These are phyloP conservation scores for Telenomus remus DNA, from an alignment of 1,140 invertebrate species.

Conservation along the genomic window DNA sequence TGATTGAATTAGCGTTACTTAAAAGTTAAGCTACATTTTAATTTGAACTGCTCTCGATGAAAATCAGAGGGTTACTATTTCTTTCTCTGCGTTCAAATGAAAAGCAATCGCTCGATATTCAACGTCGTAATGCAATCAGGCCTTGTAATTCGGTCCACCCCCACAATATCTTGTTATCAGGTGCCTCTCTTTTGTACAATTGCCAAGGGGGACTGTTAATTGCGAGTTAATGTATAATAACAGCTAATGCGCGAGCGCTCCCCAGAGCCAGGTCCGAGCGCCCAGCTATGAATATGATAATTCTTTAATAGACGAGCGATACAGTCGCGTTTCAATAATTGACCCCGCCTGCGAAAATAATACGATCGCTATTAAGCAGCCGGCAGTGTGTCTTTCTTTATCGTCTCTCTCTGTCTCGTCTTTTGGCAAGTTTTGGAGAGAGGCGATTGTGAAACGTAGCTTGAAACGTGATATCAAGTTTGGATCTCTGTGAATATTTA, in stretches of 20 bases:
- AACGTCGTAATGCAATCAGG: constrained; percentile 31
- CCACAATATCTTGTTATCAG: constrained; percentile 28
- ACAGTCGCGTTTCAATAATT: too few relatives aligned
- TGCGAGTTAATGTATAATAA: constrained; percentile 2
- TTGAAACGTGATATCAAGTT: constrained; percentile 26
- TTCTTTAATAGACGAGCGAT: neutral
- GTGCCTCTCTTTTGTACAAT: constrained; percentile 18
- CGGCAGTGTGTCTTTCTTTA: neutral
- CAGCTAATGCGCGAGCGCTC: neutral
- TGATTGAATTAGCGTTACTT: constrained; percentile 55
- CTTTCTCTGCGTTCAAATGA: constrained; percentile 30
- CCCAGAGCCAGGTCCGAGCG: neutral
- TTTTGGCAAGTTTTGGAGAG: constrained; percentile 18
- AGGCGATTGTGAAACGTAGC: neutral
- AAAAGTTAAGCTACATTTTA: constrained; percentile 45
- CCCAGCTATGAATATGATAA: neutral
- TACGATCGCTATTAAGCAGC: too few relatives aligned
- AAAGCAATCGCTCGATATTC: constrained; percentile 34
- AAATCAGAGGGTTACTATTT: constrained; percentile 13
- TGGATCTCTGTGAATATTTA: constrained; percentile 37
- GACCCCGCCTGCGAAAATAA: too few relatives aligned
- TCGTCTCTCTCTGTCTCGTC: neutral
- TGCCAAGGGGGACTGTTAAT: neutral
- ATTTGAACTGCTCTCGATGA: constrained; percentile 9
- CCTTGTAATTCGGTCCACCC: constrained; percentile 10